Evolutionary conservation across 2,113 vertebrate genomes (phyloP).

Genomic region (Phycodurus eques): DNA sequence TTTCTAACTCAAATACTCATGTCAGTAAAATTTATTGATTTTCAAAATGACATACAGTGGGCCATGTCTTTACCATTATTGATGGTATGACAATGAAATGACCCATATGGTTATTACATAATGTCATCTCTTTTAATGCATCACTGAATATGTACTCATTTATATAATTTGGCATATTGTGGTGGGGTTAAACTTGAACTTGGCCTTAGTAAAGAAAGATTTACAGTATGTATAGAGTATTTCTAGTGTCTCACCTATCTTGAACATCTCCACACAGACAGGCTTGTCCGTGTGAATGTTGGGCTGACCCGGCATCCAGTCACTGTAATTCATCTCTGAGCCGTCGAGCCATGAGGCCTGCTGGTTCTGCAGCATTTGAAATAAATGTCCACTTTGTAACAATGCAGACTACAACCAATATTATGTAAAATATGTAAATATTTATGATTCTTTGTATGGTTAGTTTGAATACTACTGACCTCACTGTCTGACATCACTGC

Average conservation of each 20-base stretch:
- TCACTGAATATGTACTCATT: neutral
- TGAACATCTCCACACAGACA: conserved; percentile 67
- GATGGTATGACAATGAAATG: too few relatives aligned
- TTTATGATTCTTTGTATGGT: too few relatives aligned
- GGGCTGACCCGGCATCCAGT: conserved; percentile 70
- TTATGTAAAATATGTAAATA: neutral
- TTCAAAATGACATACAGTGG: too few relatives aligned
- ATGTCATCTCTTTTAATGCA: too few relatives aligned
- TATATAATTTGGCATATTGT: neutral
- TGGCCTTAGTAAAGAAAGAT: neutral
- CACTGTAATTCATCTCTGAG: conserved; percentile 63
- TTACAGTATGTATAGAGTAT: neutral
- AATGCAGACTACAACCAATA: neutral
- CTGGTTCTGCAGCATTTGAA: conserved; percentile 52
- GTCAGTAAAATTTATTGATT: too few relatives aligned
- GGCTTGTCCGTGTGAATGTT: conserved; percentile 48
- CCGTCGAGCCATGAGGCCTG: conserved; percentile 64
- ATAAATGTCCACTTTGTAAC: neutral
- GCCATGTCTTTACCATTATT: too few relatives aligned
- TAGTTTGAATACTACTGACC: neutral
- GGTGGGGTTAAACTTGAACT: neutral
- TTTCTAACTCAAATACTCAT: too few relatives aligned
- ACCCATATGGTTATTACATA: too few relatives aligned
- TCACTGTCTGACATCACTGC: conserved; percentile 1
- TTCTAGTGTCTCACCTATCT: conserved; percentile 43